Base-by-base conservation (phyloP, 2,113 vertebrate species). In the Elephas maximus region DNA sequence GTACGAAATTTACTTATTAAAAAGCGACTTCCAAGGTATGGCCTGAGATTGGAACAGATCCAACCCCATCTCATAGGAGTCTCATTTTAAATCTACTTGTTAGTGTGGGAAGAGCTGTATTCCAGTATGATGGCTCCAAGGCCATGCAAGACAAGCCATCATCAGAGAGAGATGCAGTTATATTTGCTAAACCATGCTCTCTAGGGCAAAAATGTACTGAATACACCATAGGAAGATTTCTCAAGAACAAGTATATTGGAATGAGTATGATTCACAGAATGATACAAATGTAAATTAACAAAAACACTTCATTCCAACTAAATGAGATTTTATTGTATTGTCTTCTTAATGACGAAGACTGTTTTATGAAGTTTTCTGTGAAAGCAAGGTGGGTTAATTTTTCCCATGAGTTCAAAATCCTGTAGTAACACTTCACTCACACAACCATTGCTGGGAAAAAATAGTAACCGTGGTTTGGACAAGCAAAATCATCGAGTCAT, bases 211-310 rank as follows among this genome's bases (percentile, higher is more conserved):
- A 91, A 73, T 12, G 88, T 17, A 92, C 28, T 41, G 48, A 80
- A 37, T 62, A 48, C 1, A 11, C 69, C 62, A 76, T 1, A 93
- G 37, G 79, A 79, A 93, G 12, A 48, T 33, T 81, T 81, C 81
- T 85, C n/a, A 45, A 67, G 62, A 95, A 80, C 45, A 88, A 51
- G 37, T n/a, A 86, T 62, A 44, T 2, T 67, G 21, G 80, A 93
- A 85, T 5, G 94, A 84, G 71, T 65, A 83, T 20, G 6, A 63
- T 76, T 88, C 87, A 48, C 33, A 88, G 63, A 85, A 69, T 95
- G 69, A 95, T 45, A 0, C 14, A 93, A 91, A 57, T 85, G 92
- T 95, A 92, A 95, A 95, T 80, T 8, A 83, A 86, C 12, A 80
- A 71, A 44, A 53, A n/a, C 7, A 84, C n/a, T 81, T 63, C 33